A percentile compares a stretch with the other conserved stretches of the same genome.
Conservation (phyloP, 30 jellyfish, hydroid and myxozoan genomes). For the Hydractinia echinata region DNA sequence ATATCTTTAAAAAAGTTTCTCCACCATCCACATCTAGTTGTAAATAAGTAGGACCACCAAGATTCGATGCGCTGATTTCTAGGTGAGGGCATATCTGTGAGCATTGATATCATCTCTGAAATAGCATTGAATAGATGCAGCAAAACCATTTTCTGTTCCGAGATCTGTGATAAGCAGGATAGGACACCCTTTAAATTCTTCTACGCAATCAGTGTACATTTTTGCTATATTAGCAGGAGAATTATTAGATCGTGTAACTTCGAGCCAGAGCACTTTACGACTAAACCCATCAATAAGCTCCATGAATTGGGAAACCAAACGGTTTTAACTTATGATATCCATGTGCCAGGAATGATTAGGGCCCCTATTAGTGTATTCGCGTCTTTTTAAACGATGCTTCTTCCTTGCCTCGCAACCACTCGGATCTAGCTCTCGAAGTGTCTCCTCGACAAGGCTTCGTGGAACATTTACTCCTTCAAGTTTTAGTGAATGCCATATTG, state of each 20-base stretch:
- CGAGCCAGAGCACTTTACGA: conserved; percentile 46
- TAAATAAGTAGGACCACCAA: conserved; percentile 45
- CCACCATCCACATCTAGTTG: conserved; percentile 46
- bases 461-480: conserved; percentile 31
- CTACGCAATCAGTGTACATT: conserved; percentile 23
- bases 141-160: conserved; percentile 59
- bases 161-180: conserved; percentile 39
- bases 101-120: conserved; percentile 29
- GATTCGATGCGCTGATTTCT: too few species aligned
- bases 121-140: conserved; percentile 49
- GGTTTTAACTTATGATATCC: conserved; percentile 43
- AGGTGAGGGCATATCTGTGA: conserved; percentile 30
- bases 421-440: conserved; percentile 39
- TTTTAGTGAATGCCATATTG: conserved; percentile 27
- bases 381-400: not conserved
- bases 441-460: conserved; percentile 1
- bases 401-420: not conserved
- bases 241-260: conserved; percentile 41
- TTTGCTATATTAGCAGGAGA: conserved; percentile 28
- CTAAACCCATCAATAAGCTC: conserved; percentile 56
- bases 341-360: conserved; percentile 41
- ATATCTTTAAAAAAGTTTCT: conserved; percentile 42
- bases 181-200: conserved; percentile 42
- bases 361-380: conserved; percentile 18
- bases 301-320: conserved; percentile 56